Conservation (phyloP, 2,113 vertebrate species). For the Crotalus horridus region DNA sequence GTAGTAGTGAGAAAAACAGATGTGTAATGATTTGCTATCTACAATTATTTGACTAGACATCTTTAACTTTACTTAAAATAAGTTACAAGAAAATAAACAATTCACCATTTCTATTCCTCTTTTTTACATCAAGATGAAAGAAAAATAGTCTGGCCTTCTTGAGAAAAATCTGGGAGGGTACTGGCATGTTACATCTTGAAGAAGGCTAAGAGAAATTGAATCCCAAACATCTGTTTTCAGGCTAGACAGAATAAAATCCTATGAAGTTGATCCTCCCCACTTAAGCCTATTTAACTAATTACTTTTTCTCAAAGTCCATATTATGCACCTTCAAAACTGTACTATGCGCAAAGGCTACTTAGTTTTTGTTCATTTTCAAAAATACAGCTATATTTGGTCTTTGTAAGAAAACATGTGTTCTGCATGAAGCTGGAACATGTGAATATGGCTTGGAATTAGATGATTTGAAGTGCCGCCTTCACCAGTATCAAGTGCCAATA, state of each 20-base stretch:
- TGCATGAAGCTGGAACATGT: not conserved
- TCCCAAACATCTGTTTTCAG: not conserved
- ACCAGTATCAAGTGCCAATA: not conserved
- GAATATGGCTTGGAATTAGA: too few species aligned
- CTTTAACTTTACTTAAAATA: constrained; percentile 11
- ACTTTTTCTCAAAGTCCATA: not conserved
- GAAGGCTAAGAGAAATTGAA: not conserved
- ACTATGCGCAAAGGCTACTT: not conserved
- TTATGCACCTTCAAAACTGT: not conserved
- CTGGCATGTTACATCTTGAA: not conserved
- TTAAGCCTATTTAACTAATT: not conserved
- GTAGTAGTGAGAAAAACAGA: constrained; percentile 1
- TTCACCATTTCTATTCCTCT: not conserved
- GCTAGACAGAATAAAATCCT: not conserved
- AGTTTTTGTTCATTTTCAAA: not conserved
- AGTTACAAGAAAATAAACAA: constrained; percentile 10
- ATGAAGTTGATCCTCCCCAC: not conserved
- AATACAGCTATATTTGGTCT: not conserved
- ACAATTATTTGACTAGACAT: not conserved
- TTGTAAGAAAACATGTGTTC: not conserved
- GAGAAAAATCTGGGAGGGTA: not conserved
- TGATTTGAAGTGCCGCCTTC: not conserved
- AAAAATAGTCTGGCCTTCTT: not conserved
- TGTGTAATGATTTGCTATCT: constrained; percentile 1
- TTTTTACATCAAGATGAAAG: not conserved